Base-by-base conservation (phyloP, 2,888 invertebrate genomes). In the Stictocephala bisonia region DNA sequence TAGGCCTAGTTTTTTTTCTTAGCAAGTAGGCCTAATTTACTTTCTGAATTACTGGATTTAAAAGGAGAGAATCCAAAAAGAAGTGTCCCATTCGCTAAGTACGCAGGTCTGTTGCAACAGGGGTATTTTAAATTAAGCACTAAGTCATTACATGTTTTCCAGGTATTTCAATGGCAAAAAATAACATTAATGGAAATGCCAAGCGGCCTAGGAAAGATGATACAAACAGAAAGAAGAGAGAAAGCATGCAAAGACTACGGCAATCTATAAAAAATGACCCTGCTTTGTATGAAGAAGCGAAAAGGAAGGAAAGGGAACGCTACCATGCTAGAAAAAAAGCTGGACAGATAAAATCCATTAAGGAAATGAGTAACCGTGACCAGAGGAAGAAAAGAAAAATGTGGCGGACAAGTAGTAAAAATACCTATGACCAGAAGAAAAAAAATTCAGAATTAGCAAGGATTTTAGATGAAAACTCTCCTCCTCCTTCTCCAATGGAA, bases 291-390 rank as follows among this genome's bases (percentile, higher is more conserved):
- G 60, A 60, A 60, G 60, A 31, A 35, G 35, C 60, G 6, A 60
- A 60, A 35, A 60, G 35, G 60, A 60, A 60, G 35, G 60, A 51
- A 51, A 18, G 51, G 7, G 51, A 51, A 22, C 51, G 51, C 51
- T 51, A 51, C 24, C 51, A 51, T 60, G 60, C 60, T 35, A 60
- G 60, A 60, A 60, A 60, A 35, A 31, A 60, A 35, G 60, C 60
- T 60, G 35, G 60, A 60, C 31, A 31, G 35, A 60, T 60, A 56
- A 56, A 56, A 56, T 27, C 27, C 29, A 56, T 56, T 56, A 56
- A 22, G 29, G 58, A 56, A 29, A 27, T 56, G 29, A 56, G 18
- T n/a, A 24, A 24, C 29, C 58, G 58, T 56, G 58, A 56, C 26
- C 58, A 56, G 58, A 56, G 58, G 29, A 56, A 27, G 31, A 35